Evolutionary conservation across 2,888 invertebrate species (phyloP).

Genomic region (Leptinotarsa rubiginosa): DNA sequence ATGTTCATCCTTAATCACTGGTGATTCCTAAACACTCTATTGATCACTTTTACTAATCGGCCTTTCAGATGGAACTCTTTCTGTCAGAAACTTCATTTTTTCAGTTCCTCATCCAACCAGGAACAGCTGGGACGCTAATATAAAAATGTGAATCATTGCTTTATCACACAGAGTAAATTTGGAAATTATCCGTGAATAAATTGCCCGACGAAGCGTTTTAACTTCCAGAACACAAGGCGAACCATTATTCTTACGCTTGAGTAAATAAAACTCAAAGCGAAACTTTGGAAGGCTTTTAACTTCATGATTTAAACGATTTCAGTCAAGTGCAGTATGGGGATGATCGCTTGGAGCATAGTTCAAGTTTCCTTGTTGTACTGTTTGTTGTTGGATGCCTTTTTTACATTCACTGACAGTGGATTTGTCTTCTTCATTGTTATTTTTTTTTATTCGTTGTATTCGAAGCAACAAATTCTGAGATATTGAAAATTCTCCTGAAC

Average conservation of each 20-base stretch:
- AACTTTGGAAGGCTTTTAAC: slow-evolving; percentile 31
- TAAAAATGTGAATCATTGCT: slow-evolving; percentile 3
- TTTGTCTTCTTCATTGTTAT: background rate
- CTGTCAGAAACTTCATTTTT: background rate
- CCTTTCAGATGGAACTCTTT: no score
- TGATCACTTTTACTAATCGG: no score
- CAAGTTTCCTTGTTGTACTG: slow-evolving; percentile 1
- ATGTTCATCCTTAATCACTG: no score
- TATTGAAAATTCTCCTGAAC: background rate
- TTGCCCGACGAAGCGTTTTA: slow-evolving; percentile 36
- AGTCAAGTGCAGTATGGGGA: slow-evolving; percentile 36
- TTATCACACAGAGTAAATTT: slow-evolving; percentile 9
- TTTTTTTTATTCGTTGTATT: background rate
- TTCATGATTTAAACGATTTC: slow-evolving; percentile 42
- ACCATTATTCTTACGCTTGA: slow-evolving; percentile 27
- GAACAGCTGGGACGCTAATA: slow-evolving; percentile 6
- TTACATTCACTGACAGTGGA: background rate
- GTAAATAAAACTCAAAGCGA: slow-evolving; percentile 30
- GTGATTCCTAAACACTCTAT: no score
- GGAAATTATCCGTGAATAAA: slow-evolving; percentile 34
- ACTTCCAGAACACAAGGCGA: slow-evolving; percentile 38
- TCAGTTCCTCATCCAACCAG: background rate
- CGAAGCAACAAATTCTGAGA: background rate
- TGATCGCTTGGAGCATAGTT: slow-evolving; percentile 24
- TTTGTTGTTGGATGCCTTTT: background rate